Base-by-base conservation (phyloP, 2,797 vertebrate genomes). In the Anomalospiza imberbis region DNA sequence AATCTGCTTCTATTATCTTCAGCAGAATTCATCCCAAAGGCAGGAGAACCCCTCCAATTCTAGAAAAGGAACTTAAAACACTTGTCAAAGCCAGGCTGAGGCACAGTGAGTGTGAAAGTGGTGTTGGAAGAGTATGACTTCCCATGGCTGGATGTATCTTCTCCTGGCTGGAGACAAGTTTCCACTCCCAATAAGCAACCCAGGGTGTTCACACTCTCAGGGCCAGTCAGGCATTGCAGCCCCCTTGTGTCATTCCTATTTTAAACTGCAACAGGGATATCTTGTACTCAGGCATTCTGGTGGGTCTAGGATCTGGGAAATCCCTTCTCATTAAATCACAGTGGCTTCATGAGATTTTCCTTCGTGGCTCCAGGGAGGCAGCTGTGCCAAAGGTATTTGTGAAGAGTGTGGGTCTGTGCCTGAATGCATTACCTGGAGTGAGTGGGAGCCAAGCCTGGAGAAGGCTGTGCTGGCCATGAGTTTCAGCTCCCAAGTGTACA, bases 331-430 rank as follows among this genome's bases (percentile, higher is more conserved):
- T 44, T n/a, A 17, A 54, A 68, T 55, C 54, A 38, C 47, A 40
- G n/a, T 2, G 6, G 24, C 17, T 50, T 21, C 12, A 17, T 18
- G 47, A 68, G 58, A 25, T 42, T 47, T 29, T 31, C 38, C 55
- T 34, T 28, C 61, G 24, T 0, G 0, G 21, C 65, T 74, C 47
- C 28, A 48, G 20, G 17, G 53, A 48, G 62, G 34, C 5, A 0
- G 60, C 38, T 55, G 34, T n/a, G 18, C 55, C n/a, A 29, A 62
- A 70, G 25, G 13, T 7, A 4, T 48, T 25, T 31, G 28, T 40
- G 58, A 54, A 32, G 54, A 71, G 55, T 0, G 0, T 8, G 21
- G 45, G 18, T 40, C 66, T 81, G 31, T 32, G 17, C 13, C 60
- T 44, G 21, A 50, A 50, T 32, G 34, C 31, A 6, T 32, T 9